Evolutionary conservation across 2,797 vertebrate genomes (phyloP).

Genomic region (Zenarchopterus dispar): DNA sequence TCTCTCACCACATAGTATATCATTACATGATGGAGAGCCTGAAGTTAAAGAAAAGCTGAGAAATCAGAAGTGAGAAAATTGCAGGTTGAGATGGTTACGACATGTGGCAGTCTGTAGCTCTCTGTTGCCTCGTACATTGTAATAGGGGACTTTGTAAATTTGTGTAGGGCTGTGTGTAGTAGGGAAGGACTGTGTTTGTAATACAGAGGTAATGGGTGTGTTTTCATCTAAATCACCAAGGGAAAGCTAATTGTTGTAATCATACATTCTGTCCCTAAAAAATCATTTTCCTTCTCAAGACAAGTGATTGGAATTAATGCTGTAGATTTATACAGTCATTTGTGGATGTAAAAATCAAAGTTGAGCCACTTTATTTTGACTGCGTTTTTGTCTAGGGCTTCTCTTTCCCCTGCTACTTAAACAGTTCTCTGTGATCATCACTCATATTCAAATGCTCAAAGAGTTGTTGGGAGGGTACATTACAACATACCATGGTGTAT

Average conservation of each 20-base stretch:
- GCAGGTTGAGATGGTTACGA: not conserved
- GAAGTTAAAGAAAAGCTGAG: conserved; percentile 2
- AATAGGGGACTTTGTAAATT: not conserved
- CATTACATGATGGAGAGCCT: conserved; percentile 11
- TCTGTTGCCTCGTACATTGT: conserved; percentile 6
- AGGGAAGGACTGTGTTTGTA: too few relatives aligned
- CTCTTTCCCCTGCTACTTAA: not conserved
- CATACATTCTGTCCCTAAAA: too few relatives aligned
- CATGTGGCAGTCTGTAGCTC: conserved; percentile 11
- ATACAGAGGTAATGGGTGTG: too few relatives aligned
- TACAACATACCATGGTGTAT: conserved; percentile 12
- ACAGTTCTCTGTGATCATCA: conserved; percentile 3
- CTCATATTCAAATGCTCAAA: conserved; percentile 3
- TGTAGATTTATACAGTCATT: too few relatives aligned
- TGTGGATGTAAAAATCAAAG: not conserved
- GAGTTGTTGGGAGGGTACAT: not conserved
- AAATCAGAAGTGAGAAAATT: conserved; percentile 4
- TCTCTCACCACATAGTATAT: not conserved
- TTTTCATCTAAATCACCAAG: too few relatives aligned
- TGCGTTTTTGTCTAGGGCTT: not conserved
- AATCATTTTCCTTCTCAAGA: too few relatives aligned
- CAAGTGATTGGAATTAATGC: too few relatives aligned
- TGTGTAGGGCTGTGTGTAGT: too few relatives aligned
- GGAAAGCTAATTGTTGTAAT: too few relatives aligned
- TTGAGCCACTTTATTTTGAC: not conserved